A percentile compares a stretch with the other conserved stretches of the same genome.
phyloP scores from a whole-genome alignment of 2,888 invertebrate genomes.

The Eumacrocentrus americanus region DNA sequence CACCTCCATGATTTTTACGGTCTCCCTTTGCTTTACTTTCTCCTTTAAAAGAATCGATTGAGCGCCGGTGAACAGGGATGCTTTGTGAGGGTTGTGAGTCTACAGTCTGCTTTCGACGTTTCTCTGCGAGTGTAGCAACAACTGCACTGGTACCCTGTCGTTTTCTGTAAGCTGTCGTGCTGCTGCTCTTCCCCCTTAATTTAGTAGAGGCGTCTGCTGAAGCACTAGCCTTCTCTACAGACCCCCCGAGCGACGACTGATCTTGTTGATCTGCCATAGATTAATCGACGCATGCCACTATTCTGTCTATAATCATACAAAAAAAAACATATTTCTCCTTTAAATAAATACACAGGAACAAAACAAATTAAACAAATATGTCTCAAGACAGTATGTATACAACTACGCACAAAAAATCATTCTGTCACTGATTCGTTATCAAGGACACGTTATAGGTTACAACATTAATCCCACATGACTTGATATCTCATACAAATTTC shows the following conservation, averaged over 20 bases:
- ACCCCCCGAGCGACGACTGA: conserved; percentile 62
- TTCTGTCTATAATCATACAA: conserved; percentile 54
- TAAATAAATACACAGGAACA: not conserved
- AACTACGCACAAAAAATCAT: conserved; percentile 1
- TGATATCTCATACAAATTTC: not conserved
- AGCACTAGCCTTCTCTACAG: conserved; percentile 62
- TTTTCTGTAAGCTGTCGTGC: conserved; percentile 55
- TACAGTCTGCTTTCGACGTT: conserved; percentile 54
- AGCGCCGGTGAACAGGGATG: conserved; percentile 44
- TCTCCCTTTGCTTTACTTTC: conserved; percentile 53
- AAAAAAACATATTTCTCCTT: conserved; percentile 16
- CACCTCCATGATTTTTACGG: conserved; percentile 54
- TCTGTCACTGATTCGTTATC: conserved; percentile 1
- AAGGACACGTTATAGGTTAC: conserved; percentile 8
- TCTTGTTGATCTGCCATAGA: conserved; percentile 63
- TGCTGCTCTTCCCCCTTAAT: conserved; percentile 53
- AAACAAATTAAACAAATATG: too few relatives aligned
- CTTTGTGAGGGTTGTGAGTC: conserved; percentile 45
- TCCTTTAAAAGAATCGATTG: conserved; percentile 49
- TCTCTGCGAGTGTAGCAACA: conserved; percentile 52
- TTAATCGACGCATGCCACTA: conserved; percentile 63
- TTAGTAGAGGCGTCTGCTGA: conserved; percentile 60
- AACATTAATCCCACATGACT: conserved; percentile 3
- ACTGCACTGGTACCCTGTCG: conserved; percentile 54
- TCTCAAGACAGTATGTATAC: not conserved